Conservation (phyloP, 2,797 vertebrate species). For the Falco cherrug region DNA sequence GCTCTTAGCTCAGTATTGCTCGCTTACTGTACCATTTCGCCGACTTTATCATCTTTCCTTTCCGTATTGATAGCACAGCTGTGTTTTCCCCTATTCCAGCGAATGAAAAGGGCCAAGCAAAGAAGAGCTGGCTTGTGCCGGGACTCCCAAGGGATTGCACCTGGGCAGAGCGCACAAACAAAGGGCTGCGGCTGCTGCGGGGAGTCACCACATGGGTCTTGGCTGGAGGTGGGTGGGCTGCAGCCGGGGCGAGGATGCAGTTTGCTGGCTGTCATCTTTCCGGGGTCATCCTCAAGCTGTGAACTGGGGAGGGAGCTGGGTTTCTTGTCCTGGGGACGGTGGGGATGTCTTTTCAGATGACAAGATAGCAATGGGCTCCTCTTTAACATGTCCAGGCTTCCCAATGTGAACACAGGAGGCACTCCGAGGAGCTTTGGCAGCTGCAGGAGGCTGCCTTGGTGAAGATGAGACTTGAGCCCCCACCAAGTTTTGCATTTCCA, state of each 20-base stretch:
- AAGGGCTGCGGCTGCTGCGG: accelerated
- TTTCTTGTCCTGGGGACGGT: background rate
- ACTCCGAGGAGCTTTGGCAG: background rate
- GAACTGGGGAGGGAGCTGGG: background rate
- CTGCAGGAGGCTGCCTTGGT: background rate
- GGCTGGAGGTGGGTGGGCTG: accelerated
- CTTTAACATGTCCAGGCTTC: background rate
- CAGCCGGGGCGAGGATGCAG: background rate
- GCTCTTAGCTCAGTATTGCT: accelerated
- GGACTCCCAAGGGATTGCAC: background rate
- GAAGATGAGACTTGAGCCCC: background rate
- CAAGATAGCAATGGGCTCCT: accelerated
- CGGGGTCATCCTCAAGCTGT: background rate
- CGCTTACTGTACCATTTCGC: accelerated
- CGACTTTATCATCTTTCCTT: background rate
- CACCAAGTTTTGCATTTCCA: background rate
- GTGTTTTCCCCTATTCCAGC: background rate
- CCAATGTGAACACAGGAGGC: background rate
- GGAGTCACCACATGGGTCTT: accelerated
- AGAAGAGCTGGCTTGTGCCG: background rate
- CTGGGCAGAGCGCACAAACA: background rate
- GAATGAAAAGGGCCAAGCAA: background rate
- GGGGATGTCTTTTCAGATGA: background rate
- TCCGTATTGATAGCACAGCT: background rate
- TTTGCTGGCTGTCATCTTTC: background rate